Evolutionary conservation across 1,140 invertebrate genomes (phyloP).

Genomic region (Archivesica marissinica): DNA sequence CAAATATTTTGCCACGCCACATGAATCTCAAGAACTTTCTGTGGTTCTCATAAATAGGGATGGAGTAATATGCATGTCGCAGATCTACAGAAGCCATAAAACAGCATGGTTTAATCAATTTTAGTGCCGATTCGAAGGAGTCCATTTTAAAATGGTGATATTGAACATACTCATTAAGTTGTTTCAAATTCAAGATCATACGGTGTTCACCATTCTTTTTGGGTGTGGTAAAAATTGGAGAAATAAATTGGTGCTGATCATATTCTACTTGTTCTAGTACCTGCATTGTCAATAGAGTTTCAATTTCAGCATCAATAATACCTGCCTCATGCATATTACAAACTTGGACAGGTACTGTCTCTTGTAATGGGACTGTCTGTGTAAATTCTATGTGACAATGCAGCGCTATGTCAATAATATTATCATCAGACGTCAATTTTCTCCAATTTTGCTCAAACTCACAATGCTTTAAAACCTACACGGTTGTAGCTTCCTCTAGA

Average conservation of each 20-base stretch:
- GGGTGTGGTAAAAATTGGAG: slow-evolving; percentile 41
- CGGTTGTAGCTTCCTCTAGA: slow-evolving; percentile 7
- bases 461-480: slow-evolving; percentile 43
- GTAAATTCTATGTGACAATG: slow-evolving; percentile 52
- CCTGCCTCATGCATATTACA: slow-evolving; percentile 29
- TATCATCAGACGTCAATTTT: slow-evolving; percentile 45
- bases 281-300: slow-evolving; percentile 40
- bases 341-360: background rate
- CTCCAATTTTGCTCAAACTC: slow-evolving; percentile 49
- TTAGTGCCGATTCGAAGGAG: slow-evolving; percentile 35
- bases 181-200: too few relatives aligned
- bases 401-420: slow-evolving; percentile 27
- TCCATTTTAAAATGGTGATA: slow-evolving; percentile 53
- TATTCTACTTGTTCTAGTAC: slow-evolving; percentile 26
- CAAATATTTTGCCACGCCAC: slow-evolving; percentile 28
- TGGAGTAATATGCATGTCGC: slow-evolving; percentile 66
- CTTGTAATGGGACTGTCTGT: too few relatives aligned
- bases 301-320: slow-evolving; percentile 37
- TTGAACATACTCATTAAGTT: slow-evolving; percentile 25
- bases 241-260: slow-evolving; percentile 38
- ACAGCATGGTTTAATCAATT: slow-evolving; percentile 38
- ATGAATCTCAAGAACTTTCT: slow-evolving; percentile 25
- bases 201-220: too few relatives aligned
- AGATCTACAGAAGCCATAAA: slow-evolving; percentile 64
- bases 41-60: slow-evolving; percentile 5